Percentiles rank a stretch among this genome's conserved stretches.
Conservation (phyloP, 1,140 invertebrate species). For the Orius insidiosus region DNA sequence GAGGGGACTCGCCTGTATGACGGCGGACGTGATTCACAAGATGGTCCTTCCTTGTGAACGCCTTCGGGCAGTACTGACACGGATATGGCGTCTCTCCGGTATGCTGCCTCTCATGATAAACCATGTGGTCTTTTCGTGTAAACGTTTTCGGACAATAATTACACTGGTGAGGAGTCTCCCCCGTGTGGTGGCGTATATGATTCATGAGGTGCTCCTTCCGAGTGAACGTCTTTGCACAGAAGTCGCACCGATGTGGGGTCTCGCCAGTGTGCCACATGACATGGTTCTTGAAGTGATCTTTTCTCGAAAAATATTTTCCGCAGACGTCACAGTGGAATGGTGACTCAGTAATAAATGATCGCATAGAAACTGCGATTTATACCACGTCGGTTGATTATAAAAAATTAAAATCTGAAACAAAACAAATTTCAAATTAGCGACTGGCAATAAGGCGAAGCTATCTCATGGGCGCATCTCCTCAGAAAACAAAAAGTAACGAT, state of each 20-base stretch:
- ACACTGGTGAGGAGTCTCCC: conserved; percentile 71
- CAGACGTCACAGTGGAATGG: conserved; percentile 46
- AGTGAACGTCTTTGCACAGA: conserved; percentile 66
- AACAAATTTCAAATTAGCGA: too few relatives aligned
- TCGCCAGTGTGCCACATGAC: conserved; percentile 47
- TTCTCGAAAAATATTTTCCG: conserved; percentile 41
- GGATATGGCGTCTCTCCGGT: conserved; percentile 65
- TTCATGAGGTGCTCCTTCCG: conserved; percentile 65
- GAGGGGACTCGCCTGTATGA: conserved; percentile 49
- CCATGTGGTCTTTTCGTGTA: conserved; percentile 61
- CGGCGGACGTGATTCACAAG: conserved; percentile 54
- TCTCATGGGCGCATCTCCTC: too few relatives aligned
- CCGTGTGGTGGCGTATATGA: conserved; percentile 54
- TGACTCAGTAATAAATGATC: conserved; percentile 30
- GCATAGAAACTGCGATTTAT: conserved; percentile 19
- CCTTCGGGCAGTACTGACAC: conserved; percentile 64
- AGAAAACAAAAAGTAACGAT: too few relatives aligned
- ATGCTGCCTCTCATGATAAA: conserved; percentile 69
- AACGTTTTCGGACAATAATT: conserved; percentile 71
- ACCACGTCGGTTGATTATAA: too few relatives aligned
- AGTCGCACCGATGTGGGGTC: conserved; percentile 60
- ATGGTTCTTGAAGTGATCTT: conserved; percentile 48
- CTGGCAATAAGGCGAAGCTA: too few relatives aligned
- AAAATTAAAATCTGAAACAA: too few relatives aligned
- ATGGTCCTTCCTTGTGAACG: conserved; percentile 67